phyloP scores from a whole-genome alignment of 2,797 vertebrate species.

The Myripristis murdjan region DNA sequence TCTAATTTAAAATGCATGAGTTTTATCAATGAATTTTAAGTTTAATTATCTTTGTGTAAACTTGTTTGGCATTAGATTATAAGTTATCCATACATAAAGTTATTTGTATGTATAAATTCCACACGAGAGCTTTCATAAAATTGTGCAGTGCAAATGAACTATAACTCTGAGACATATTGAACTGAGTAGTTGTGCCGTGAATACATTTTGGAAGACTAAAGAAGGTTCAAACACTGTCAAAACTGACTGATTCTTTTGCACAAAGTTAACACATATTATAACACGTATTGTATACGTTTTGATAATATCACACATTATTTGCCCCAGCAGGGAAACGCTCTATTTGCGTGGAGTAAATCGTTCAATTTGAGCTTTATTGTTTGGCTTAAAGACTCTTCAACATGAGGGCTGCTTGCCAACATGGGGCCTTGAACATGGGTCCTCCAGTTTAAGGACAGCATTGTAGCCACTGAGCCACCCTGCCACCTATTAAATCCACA shows the following conservation, averaged over 20 bases:
- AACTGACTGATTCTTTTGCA: conserved; percentile 8
- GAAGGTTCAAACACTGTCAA: not conserved
- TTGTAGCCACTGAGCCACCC: too few relatives aligned
- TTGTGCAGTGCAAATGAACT: not conserved
- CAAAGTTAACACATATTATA: not conserved
- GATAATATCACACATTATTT: conserved; percentile 5
- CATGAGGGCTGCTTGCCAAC: not conserved
- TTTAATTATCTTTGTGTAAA: too few relatives aligned
- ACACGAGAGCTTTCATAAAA: not conserved
- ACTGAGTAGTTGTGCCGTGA: not conserved
- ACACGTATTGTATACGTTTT: not conserved
- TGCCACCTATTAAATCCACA: too few relatives aligned
- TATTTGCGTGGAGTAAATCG: too few relatives aligned
- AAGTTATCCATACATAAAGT: too few relatives aligned
- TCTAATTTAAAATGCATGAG: too few relatives aligned
- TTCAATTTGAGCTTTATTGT: not conserved
- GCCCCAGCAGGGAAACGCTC: not conserved
- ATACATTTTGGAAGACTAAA: not conserved
- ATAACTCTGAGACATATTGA: not conserved
- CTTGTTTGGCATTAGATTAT: too few relatives aligned
- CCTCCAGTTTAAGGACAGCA: too few relatives aligned
- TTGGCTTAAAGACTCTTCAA: conserved; percentile 1
- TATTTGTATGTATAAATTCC: too few relatives aligned
- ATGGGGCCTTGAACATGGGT: not conserved
- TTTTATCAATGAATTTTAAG: too few relatives aligned